These are phyloP conservation scores for Cerceris ruficornis DNA, from an alignment of 2,888 invertebrate species.

Conservation along the genomic window DNA sequence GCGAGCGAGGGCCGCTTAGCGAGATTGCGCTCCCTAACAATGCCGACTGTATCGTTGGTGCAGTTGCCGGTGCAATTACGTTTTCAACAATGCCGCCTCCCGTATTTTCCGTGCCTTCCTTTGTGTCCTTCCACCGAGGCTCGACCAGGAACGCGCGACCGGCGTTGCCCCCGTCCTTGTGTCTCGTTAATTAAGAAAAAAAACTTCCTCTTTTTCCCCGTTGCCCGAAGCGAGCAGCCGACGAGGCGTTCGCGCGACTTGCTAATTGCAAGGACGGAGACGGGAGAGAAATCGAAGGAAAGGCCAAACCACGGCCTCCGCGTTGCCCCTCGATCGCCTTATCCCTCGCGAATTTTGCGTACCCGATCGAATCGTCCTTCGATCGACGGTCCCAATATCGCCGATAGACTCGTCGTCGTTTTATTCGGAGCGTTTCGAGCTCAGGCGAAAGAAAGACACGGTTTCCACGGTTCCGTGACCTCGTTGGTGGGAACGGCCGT, in stretches of 20 bases:
- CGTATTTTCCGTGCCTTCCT: conserved; percentile 9
- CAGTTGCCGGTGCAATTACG: conserved; percentile 29
- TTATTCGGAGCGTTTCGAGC: not conserved
- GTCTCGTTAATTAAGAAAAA: conserved; percentile 57
- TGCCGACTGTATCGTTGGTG: conserved; percentile 28
- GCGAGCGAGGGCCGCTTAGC: too few species aligned
- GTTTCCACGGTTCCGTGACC: conserved; percentile 41
- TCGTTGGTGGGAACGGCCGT: conserved; percentile 23
- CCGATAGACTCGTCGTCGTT: too few species aligned
- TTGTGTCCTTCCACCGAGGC: conserved; percentile 24
- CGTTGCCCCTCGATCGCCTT: not conserved
- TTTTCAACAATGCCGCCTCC: conserved; percentile 41
- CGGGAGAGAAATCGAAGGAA: not conserved
- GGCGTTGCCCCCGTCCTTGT: conserved; percentile 14
- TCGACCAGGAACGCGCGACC: conserved; percentile 1
- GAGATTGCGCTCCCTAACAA: conserved; percentile 19
- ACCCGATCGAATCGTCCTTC: not conserved
- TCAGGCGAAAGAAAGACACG: conserved; percentile 3
- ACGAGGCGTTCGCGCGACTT: conserved; percentile 34
- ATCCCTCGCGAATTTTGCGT: not conserved
- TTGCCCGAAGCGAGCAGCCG: conserved; percentile 8
- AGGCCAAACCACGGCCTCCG: too few species aligned
- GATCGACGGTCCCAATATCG: too few species aligned
- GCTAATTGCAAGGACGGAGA: conserved; percentile 26
- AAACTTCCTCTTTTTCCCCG: conserved; percentile 16